These are phyloP conservation scores for Cydia pomonella DNA, from an alignment of 1,140 invertebrate genomes.

Conservation along the genomic window DNA sequence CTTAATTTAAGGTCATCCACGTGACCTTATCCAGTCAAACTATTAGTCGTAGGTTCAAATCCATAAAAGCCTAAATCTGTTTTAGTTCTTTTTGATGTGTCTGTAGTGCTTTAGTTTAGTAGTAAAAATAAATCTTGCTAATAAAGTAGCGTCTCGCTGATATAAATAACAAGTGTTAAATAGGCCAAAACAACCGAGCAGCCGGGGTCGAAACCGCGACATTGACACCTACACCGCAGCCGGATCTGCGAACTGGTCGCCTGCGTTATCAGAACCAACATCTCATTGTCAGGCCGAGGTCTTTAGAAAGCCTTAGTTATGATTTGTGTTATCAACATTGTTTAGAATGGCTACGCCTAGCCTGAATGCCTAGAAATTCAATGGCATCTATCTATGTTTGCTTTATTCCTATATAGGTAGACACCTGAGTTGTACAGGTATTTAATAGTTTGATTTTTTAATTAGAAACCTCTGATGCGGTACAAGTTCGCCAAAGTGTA, in stretches of 20 bases:
- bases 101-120: background rate
- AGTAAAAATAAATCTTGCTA: too few species aligned
- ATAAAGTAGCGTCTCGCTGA: too few species aligned
- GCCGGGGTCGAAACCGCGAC: conserved; percentile 43
- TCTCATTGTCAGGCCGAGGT: conserved; percentile 26
- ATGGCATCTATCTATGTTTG: background rate
- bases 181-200: conserved; percentile 18
- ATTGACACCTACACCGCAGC: conserved; percentile 70
- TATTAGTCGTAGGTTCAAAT: too few species aligned
- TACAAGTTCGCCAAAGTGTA: too few species aligned
- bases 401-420: too few species aligned
- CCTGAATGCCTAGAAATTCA: background rate
- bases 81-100: too few species aligned
- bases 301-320: conserved; percentile 26
- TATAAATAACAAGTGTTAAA: conserved; percentile 22
- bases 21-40: too few species aligned
- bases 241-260: conserved; percentile 64
- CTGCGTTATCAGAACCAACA: conserved; percentile 11
- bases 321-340: conserved; percentile 15
- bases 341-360: background rate
- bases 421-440: too few species aligned
- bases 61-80: background rate
- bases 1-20: too few species aligned
- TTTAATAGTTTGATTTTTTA: too few species aligned
- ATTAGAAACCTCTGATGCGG: too few species aligned